Conservation (phyloP, 2,797 vertebrate species). For the Danio choprae region DNA sequence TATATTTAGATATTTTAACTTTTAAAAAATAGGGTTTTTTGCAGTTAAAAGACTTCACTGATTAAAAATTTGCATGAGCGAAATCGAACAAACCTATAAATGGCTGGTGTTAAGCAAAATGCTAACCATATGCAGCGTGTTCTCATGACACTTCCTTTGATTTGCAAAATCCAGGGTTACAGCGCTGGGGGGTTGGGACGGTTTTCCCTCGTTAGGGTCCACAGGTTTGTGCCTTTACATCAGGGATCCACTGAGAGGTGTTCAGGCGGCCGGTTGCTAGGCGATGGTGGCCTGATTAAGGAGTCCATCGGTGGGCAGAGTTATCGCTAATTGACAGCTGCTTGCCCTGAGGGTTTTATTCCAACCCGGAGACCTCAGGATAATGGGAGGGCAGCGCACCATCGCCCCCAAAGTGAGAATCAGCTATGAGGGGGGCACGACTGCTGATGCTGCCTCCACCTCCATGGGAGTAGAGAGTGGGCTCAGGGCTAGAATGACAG, state of each 20-base stretch:
- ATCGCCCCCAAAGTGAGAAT: constrained; percentile 80
- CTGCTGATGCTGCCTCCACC: constrained; percentile 77
- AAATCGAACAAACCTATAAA: neutral
- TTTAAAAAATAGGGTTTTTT: no score
- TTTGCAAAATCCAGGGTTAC: constrained; percentile 13
- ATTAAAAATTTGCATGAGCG: neutral
- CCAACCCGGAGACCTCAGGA: constrained; percentile 90
- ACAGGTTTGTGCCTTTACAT: constrained; percentile 66
- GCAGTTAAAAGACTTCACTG: neutral
- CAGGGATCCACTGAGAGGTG: constrained; percentile 83
- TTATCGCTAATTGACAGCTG: constrained; percentile 99
- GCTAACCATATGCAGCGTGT: neutral
- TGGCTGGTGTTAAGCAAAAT: neutral
- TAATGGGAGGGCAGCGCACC: constrained; percentile 92
- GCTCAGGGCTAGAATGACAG: constrained; percentile 60
- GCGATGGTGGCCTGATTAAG: constrained; percentile 90
- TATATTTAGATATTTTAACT: no score
- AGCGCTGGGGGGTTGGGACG: constrained; percentile 2
- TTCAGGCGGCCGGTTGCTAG: constrained; percentile 88
- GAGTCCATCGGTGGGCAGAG: constrained; percentile 81
- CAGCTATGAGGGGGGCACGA: constrained; percentile 76
- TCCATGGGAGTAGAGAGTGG: constrained; percentile 71
- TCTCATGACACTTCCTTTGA: constrained; percentile 7
- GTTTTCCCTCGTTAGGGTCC: constrained; percentile 32
- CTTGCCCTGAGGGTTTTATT: constrained; percentile 94